These are phyloP conservation scores for Punctoribates punctum DNA, from an alignment of 2,888 invertebrate species.

Conservation along the genomic window DNA sequence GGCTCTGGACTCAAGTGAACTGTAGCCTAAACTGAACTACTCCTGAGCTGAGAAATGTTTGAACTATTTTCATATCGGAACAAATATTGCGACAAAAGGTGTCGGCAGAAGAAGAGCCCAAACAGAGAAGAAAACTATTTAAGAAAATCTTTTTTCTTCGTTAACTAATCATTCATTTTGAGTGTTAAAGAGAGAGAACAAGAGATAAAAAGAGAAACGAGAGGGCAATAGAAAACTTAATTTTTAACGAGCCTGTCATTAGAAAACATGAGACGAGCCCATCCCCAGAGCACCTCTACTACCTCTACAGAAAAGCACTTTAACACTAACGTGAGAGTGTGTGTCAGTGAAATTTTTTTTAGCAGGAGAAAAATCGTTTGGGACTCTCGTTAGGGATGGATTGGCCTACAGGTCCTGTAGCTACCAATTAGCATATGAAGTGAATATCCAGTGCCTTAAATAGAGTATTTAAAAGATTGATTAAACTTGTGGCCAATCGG, in stretches of 20 bases:
- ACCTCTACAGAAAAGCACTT: background rate
- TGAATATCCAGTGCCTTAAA: background rate
- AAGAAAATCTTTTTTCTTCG: no score
- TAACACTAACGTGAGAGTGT: background rate
- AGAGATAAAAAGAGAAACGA: slow-evolving; percentile 1
- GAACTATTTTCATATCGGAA: no score
- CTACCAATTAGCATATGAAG: slow-evolving; percentile 21
- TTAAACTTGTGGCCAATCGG: slow-evolving; percentile 14
- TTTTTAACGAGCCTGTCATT: slow-evolving; percentile 31
- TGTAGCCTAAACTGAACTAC: no score
- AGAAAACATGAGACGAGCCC: slow-evolving; percentile 24
- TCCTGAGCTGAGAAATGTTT: no score
- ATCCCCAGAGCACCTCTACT: background rate
- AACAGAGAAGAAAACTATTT: no score
- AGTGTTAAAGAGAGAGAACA: background rate
- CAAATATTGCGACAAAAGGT: no score
- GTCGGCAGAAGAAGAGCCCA: no score
- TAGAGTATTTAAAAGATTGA: slow-evolving; percentile 23
- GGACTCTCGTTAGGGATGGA: background rate
- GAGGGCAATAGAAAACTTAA: background rate
- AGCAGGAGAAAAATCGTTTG: background rate
- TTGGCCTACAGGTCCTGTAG: slow-evolving; percentile 7
- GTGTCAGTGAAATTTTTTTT: background rate
- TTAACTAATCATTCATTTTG: no score
- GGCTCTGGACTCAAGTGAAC: no score